Percentiles rank a stretch among this genome's conserved stretches.
phyloP scores from a whole-genome alignment of 1,140 invertebrate genomes.

The Aporrectodea caliginosa region DNA sequence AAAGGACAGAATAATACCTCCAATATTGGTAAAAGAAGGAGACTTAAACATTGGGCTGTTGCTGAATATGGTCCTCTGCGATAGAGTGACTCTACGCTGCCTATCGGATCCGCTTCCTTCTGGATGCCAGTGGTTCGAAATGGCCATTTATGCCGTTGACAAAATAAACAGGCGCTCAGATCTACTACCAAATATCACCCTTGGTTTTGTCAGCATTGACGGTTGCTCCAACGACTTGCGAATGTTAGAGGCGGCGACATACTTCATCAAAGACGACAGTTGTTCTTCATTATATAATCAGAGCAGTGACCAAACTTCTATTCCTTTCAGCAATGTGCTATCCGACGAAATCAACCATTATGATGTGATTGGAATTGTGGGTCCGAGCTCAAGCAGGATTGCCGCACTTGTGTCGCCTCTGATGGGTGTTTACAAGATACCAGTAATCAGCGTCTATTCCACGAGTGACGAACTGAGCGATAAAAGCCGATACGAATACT shows the following conservation, averaged over 20 bases:
- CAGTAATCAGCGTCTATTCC: conserved; percentile 52
- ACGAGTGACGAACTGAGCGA: conserved; percentile 40
- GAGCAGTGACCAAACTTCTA: too few relatives aligned
- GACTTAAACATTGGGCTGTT: too few relatives aligned
- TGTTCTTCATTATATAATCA: background rate
- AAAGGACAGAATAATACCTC: too few relatives aligned
- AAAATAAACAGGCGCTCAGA: conserved; percentile 63
- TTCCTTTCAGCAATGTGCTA: too few relatives aligned
- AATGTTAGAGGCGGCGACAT: conserved; percentile 56
- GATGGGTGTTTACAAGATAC: conserved; percentile 63
- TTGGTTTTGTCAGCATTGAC: conserved; percentile 71
- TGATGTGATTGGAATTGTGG: background rate
- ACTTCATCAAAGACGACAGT: background rate
- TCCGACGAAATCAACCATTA: background rate
- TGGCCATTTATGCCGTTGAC: conserved; percentile 47
- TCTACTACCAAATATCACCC: conserved; percentile 60
- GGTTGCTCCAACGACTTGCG: conserved; percentile 71
- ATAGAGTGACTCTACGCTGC: background rate
- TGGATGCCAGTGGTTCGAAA: background rate
- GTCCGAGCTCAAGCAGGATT: conserved; percentile 56
- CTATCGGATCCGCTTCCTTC: background rate
- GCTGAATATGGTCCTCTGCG: too few relatives aligned
- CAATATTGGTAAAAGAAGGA: too few relatives aligned
- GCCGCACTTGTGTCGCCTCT: conserved; percentile 64
- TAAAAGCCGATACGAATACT: conserved; percentile 44